A percentile compares a stretch with the other conserved stretches of the same genome.
Conservation (phyloP, 2,113 vertebrate genomes). For the Petrocephalus zakoni region DNA sequence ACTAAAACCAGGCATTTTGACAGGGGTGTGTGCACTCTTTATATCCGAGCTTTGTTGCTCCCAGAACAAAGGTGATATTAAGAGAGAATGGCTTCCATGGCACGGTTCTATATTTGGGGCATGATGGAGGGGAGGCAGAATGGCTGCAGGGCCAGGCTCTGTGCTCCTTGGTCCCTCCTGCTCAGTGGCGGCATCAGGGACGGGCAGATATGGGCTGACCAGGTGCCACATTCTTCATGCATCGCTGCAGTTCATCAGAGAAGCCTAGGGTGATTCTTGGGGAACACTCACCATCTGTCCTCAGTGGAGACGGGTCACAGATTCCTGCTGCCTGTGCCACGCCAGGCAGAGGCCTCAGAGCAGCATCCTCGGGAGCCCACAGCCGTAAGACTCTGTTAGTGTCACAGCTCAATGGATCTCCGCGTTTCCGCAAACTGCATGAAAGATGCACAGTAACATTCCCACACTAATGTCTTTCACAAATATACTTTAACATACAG, state of each 20-base stretch:
- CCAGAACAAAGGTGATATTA: neutral
- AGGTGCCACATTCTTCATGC: conserved; percentile 7
- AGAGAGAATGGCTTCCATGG: neutral
- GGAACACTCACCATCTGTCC: conserved; percentile 15
- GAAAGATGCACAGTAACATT: neutral
- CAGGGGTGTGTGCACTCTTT: too few species aligned
- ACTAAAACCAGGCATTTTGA: too few species aligned
- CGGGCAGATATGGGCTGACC: conserved; percentile 6
- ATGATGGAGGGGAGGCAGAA: neutral
- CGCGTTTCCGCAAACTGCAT: neutral
- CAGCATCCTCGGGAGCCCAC: neutral
- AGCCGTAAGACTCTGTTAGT: neutral
- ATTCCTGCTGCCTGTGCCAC: neutral
- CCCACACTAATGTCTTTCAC: neutral
- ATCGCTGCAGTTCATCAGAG: neutral
- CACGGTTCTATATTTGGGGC: neutral
- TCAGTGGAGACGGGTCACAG: neutral
- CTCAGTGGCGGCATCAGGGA: neutral
- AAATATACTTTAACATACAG: neutral
- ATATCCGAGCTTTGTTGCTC: neutral
- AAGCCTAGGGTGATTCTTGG: neutral
- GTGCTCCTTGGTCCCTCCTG: neutral
- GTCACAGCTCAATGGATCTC: neutral
- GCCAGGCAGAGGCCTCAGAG: neutral
- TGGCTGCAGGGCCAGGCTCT: neutral